These are phyloP conservation scores for Tenthredo scrophulariae DNA, from an alignment of 2,888 invertebrate species.

Conservation along the genomic window DNA sequence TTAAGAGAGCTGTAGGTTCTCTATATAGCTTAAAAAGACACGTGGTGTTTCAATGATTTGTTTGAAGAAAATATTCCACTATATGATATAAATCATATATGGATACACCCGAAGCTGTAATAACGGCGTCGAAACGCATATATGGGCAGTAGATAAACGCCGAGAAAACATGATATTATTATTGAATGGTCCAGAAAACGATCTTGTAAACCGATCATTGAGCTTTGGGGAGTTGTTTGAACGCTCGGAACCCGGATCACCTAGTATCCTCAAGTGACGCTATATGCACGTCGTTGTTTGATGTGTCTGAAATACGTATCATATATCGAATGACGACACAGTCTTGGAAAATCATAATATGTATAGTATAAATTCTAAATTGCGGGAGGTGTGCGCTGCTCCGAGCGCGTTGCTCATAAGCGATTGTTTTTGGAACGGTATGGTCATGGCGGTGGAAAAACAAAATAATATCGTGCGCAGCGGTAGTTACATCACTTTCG, in stretches of 20 bases:
- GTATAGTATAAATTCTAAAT: constrained; percentile 16
- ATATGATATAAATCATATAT: neutral
- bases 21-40: neutral
- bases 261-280: neutral
- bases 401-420: neutral
- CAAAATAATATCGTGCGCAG: constrained; percentile 14
- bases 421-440: constrained; percentile 36
- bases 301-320: constrained; percentile 1
- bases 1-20: neutral
- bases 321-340: constrained; percentile 23
- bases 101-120: neutral
- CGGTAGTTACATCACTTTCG: neutral
- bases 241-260: neutral
- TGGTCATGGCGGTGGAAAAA: constrained; percentile 6
- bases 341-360: neutral
- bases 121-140: neutral
- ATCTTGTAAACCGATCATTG: constrained; percentile 13
- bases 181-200: neutral
- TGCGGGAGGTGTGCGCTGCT: constrained; percentile 25
- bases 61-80: neutral
- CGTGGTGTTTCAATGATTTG: neutral
- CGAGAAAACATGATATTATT: neutral
- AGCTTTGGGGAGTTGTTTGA: constrained; percentile 9
- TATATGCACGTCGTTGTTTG: neutral
- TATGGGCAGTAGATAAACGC: neutral